These are phyloP conservation scores for Anthoptus insignis DNA, from an alignment of 2,888 invertebrate genomes.

Conservation along the genomic window DNA sequence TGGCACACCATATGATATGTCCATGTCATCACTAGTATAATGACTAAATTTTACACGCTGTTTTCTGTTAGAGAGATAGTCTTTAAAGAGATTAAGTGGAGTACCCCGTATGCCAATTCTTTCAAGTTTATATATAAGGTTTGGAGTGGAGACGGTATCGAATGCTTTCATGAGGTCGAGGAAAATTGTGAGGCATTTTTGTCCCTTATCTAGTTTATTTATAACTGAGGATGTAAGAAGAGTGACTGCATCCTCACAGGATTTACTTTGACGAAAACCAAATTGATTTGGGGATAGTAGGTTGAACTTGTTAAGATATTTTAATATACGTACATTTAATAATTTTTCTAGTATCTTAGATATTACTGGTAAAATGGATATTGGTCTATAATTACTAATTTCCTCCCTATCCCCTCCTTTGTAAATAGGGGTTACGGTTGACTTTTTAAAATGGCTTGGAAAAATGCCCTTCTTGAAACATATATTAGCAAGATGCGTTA, in stretches of 20 bases:
- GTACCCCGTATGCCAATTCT: not conserved
- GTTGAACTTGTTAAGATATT: constrained; percentile 32
- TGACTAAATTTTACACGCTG: constrained; percentile 26
- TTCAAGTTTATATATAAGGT: constrained; percentile 24
- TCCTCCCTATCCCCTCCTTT: constrained; percentile 25
- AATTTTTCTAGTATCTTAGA: constrained; percentile 42
- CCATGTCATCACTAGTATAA: not conserved
- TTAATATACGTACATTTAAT: constrained; percentile 29
- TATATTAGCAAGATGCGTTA: constrained; percentile 27
- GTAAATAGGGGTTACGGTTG: constrained; percentile 22
- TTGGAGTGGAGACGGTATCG: too few relatives aligned
- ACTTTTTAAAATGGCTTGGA: constrained; percentile 8
- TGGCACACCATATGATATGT: constrained; percentile 30
- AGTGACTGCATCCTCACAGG: too few relatives aligned
- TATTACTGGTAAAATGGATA: constrained; percentile 31
- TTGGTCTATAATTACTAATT: constrained; percentile 38
- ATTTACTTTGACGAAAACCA: too few relatives aligned
- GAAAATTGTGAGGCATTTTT: too few relatives aligned
- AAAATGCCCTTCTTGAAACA: constrained; percentile 27
- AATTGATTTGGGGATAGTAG: constrained; percentile 37
- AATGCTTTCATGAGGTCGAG: too few relatives aligned
- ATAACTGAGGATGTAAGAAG: too few relatives aligned
- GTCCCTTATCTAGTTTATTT: too few relatives aligned
- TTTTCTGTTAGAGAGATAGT: constrained; percentile 30
- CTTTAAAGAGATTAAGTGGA: constrained; percentile 1